Evolutionary conservation across 2,888 invertebrate species (phyloP).

Genomic region (Megastigmus dorsalis): DNA sequence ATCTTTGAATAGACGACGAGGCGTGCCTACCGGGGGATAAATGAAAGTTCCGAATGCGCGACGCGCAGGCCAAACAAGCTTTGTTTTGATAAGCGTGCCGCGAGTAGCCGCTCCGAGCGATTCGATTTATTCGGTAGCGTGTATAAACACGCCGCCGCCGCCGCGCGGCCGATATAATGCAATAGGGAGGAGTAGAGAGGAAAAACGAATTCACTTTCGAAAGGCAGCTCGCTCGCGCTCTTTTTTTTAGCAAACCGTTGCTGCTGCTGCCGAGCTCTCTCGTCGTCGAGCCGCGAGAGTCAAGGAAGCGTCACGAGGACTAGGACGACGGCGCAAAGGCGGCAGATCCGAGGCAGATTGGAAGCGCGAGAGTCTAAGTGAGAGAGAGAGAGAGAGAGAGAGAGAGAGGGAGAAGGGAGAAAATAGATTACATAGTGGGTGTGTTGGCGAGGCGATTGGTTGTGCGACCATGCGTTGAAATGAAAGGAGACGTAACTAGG

Average conservation of each 20-base stretch:
- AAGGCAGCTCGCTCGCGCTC: slow-evolving; percentile 42
- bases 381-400: slow-evolving; percentile 4
- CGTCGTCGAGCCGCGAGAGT: slow-evolving; percentile 18
- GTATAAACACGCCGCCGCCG: no score
- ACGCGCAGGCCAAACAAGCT: no score
- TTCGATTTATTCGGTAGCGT: no score
- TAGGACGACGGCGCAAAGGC: slow-evolving; percentile 17
- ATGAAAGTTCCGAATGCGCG: slow-evolving; percentile 15
- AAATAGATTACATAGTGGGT: slow-evolving; percentile 70
- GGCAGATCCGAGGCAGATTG: slow-evolving; percentile 45
- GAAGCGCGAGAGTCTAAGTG: slow-evolving; percentile 31
- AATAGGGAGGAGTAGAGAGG: slow-evolving; percentile 20
- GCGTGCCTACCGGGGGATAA: slow-evolving; percentile 6
- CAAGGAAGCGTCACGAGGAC: slow-evolving; percentile 41
- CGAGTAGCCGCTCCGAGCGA: no score
- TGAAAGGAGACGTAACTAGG: slow-evolving; percentile 71
- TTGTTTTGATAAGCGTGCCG: slow-evolving; percentile 38
- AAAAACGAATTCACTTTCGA: slow-evolving; percentile 53
- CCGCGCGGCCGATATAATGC: slow-evolving; percentile 11
- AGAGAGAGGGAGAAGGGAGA: slow-evolving; percentile 36
- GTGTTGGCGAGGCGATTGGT: slow-evolving; percentile 68
- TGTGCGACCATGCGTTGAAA: slow-evolving; percentile 68
- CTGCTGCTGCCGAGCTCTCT: no score
- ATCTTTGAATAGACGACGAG: no score
- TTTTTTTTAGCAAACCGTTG: slow-evolving; percentile 30